A percentile compares a stretch with the other conserved stretches of the same genome.
Conservation (phyloP, 2,797 vertebrate species). For the Morus bassanus region DNA sequence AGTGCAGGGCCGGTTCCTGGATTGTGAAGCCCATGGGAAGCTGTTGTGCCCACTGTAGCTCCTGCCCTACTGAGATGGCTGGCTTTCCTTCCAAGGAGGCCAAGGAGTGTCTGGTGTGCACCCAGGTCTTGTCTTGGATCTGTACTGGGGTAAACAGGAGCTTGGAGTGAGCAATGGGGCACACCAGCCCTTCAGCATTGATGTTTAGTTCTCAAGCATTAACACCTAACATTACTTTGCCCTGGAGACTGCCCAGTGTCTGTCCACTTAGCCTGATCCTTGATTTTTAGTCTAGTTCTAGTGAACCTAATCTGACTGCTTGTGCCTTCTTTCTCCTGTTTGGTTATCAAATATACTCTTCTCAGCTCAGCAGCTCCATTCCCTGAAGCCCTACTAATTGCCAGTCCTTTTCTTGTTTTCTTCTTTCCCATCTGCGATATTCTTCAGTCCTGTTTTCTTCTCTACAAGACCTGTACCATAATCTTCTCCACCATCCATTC, state of each 20-base stretch:
- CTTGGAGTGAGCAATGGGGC: neutral
- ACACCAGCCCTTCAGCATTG: neutral
- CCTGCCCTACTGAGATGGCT: neutral
- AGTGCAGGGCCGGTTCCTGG: neutral
- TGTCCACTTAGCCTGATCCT: neutral
- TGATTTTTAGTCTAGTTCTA: neutral
- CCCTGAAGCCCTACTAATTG: neutral
- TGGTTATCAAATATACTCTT: neutral
- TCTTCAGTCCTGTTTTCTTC: neutral
- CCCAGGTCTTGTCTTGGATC: neutral
- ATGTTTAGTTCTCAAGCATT: neutral
- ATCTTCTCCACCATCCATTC: neutral
- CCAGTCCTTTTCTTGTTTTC: neutral
- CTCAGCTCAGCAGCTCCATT: neutral
- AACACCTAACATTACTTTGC: neutral
- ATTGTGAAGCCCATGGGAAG: fast-evolving
- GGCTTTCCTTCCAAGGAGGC: neutral
- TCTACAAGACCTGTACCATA: neutral
- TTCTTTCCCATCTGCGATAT: neutral
- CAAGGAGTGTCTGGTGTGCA: neutral
- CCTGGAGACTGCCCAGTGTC: neutral
- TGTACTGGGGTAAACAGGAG: neutral
- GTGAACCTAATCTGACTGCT: neutral
- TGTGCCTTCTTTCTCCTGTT: neutral
- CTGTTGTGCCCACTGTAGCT: neutral